phyloP scores from a whole-genome alignment of 2,797 vertebrate species.

The Salmo trutta region DNA sequence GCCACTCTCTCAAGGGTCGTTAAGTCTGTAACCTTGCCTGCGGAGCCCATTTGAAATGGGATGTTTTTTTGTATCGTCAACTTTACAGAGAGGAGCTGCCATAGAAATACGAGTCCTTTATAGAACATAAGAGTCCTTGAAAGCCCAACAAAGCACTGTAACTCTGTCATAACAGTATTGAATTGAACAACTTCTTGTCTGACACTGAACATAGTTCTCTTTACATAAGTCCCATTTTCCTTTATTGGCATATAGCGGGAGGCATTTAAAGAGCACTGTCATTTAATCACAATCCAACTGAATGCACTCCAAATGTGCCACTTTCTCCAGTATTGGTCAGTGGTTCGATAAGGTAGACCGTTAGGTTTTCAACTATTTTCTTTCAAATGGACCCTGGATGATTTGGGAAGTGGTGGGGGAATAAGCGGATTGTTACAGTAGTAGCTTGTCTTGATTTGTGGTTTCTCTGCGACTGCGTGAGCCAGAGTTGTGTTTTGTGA shows the following conservation, averaged over 20 bases:
- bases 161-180: constrained; percentile 10
- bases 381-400: background rate
- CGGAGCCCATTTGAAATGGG: constrained; percentile 52
- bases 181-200: constrained; percentile 18
- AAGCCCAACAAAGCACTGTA: constrained; percentile 49
- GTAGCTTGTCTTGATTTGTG: background rate
- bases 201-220: background rate
- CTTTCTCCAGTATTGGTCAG: background rate
- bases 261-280: constrained; percentile 3
- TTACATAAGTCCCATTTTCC: background rate
- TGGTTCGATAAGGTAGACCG: background rate
- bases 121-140: constrained; percentile 50
- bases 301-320: background rate
- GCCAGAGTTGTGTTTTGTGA: background rate
- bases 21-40: constrained; percentile 55
- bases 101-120: background rate
- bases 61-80: constrained; percentile 35
- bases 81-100: background rate
- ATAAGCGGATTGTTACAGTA: background rate
- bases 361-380: background rate
- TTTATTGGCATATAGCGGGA: background rate
- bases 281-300: background rate
- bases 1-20: constrained; percentile 12
- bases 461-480: background rate
- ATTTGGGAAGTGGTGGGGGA: background rate